A percentile compares a stretch with the other conserved stretches of the same genome.
phyloP scores from a whole-genome alignment of 2,888 invertebrate genomes.

The Yponomeuta evonymella region DNA sequence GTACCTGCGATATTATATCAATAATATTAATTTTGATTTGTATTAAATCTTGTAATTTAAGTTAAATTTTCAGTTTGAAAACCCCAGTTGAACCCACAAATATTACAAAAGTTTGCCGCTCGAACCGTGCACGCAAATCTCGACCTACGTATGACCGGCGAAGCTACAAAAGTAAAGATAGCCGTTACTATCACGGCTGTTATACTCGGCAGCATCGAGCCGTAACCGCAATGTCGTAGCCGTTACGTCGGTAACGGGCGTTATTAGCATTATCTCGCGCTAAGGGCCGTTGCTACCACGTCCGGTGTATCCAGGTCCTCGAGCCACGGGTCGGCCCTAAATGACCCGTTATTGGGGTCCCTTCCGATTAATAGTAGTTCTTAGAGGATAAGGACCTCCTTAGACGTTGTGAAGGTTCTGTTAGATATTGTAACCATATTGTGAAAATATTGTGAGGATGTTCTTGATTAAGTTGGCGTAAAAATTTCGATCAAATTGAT shows the following conservation, averaged over 20 bases:
- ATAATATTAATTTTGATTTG: too few species aligned
- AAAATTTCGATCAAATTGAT: too few species aligned
- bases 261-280: neutral
- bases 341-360: neutral
- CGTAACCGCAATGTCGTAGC: neutral
- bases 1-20: too few species aligned
- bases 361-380: neutral
- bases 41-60: too few species aligned
- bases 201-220: neutral
- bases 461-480: too few species aligned
- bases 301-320: neutral
- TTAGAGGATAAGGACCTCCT: neutral
- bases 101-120: neutral
- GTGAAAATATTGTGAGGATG: too few species aligned
- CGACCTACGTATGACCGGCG: neutral
- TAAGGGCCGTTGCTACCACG: neutral
- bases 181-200: neutral
- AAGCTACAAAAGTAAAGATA: neutral
- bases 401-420: neutral
- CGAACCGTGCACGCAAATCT: neutral
- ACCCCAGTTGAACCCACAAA: neutral
- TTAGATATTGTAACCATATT: neutral
- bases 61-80: too few species aligned
- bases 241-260: neutral
- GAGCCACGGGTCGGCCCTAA: neutral